Evolutionary conservation across 1,140 invertebrate species (phyloP), one percentile per base, ranked within the genome.

Genomic region (Saccostrea glomerata): DNA sequence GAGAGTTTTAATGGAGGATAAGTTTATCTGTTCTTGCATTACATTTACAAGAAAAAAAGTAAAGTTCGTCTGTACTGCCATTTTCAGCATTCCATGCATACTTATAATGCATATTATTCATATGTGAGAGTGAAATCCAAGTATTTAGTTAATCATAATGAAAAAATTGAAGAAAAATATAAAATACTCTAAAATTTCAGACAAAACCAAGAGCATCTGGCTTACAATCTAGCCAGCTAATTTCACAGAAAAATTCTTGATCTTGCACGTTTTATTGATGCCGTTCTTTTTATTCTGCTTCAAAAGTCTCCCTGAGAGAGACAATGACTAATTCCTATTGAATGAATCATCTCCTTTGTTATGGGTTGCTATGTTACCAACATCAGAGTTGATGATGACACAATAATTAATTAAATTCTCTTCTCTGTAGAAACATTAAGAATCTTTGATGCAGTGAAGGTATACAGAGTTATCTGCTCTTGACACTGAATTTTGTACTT

Each of bases 181-280:
- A 47, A 47, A 47, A 47, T 47, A 47, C 47, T 47, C 47, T 47
- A 47, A 47, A 47, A 7, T 47, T 47, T 47, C 47, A 47, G 47
- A 47, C 47, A 47, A 47, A 1, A 47, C 47, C 6, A 47, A 47
- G 47, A 47, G 47, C 47, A 47, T 47, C 47, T 47, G 47, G 47
- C 47, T 2, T 47, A 20, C 15, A 63, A 63, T 63, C n/a, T 63
- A 63, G 17, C 17, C 58, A 20, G n/a, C 13, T 63, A 63, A 20
- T 20, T 63, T 63, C 58, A 63, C 58, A 63, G 58, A 63, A 63
- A 63, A 63, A 63, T 63, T 25, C 70, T 3, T 77, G 70, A 77
- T 77, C 70, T 77, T 30, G 25, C 70, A 77, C 70, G 70, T 77
- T 77, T 77, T 77, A 77, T 77, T 77, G 30, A 77, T 77, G 70